Evolutionary conservation across 2,113 vertebrate genomes (phyloP), one percentile per base, ranked within the genome.

Genomic region (Axis porcinus): DNA sequence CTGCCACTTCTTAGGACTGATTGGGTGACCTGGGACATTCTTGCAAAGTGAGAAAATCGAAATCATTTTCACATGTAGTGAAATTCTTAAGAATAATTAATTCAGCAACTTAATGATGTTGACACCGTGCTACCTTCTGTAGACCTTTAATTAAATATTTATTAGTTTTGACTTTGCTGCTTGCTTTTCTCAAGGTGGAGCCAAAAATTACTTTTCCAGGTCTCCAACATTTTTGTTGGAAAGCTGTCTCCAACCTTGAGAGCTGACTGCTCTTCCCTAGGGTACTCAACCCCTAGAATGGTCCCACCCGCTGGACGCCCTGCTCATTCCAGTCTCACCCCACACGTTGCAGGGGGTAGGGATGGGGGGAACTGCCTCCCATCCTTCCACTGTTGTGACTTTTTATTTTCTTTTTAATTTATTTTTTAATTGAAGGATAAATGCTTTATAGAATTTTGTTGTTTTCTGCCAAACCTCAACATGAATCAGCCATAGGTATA

Each of bases 91-190:
- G 60, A 30, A 78, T 89, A 91, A 96, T 97, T 97, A 91, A 97
- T 97, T 74, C 81, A 93, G 78, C 55, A 47, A 62, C 76, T 97
- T 98, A 95, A 95, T 89, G 89, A 95, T 89, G 94, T 95, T 97
- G 96, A 96, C 94, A 74, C 1, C 50, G 70, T 54, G 82, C 78
- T 95, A 84, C 98, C 91, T 93, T 97, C 83, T 89, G 83, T 86
- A 74, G 96, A 84, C 89, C 54, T 98, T 97, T 98, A 96, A 98
- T 98, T 91, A 98, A 94, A 70, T 83, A 36, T 93, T 95, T 96
- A 97, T 92, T 94, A 84, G 58, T 86, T 98, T 96, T 78, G 93
- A 96, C 97, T 94, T 97, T 70, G 96, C 86, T 15, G 36, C 95
- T 94, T 89, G 84, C 91, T 62, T 98, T 97, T 95, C 94, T 97